Evolutionary conservation across 2,888 invertebrate species (phyloP), one percentile per base, ranked within the genome.

Genomic region (Tubulanus polymorphus): DNA sequence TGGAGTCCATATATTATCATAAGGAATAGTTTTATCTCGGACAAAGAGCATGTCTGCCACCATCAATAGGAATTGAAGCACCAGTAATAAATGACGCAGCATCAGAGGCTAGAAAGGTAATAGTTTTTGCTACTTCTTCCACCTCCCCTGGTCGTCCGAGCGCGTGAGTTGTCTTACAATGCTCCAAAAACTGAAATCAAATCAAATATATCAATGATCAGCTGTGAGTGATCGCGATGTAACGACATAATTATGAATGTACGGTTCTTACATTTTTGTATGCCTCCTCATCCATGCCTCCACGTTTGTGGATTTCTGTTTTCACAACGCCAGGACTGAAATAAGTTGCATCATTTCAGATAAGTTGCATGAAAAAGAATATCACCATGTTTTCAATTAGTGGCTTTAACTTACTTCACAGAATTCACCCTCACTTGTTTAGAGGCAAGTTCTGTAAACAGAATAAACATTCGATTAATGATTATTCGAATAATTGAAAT

Each of bases 381-480:
- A n/a, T n/a, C n/a, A n/a, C n/a, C n/a, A n/a, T n/a, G n/a, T n/a
- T n/a, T n/a, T n/a, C n/a, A n/a, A n/a, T n/a, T n/a, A n/a, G n/a
- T n/a, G n/a, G n/a, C n/a, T n/a, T n/a, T n/a, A n/a, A n/a, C 75
- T 65, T 59, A 79, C 80, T 93, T 93, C 0, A 95, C 92, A 63
- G 88, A 85, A 79, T 95, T 95, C 0, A 93, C 93, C 57, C 95
- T 82, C 0, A 95, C 91, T 56, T 78, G 74, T 56, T 80, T 74
- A 1, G 78, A 69, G 3, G 82, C 83, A 64, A 83, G 64, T 63
- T 83, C 75, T 73, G 63, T 48, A 64, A n/a, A n/a, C n/a, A n/a
- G n/a, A n/a, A n/a, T n/a, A n/a, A n/a, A n/a, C n/a, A n/a, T n/a
- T n/a, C n/a, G n/a, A n/a, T n/a, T n/a, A n/a, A n/a, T n/a, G n/a